Conservation (phyloP, 2,888 invertebrate species). For the Cantharis lateralis region DNA sequence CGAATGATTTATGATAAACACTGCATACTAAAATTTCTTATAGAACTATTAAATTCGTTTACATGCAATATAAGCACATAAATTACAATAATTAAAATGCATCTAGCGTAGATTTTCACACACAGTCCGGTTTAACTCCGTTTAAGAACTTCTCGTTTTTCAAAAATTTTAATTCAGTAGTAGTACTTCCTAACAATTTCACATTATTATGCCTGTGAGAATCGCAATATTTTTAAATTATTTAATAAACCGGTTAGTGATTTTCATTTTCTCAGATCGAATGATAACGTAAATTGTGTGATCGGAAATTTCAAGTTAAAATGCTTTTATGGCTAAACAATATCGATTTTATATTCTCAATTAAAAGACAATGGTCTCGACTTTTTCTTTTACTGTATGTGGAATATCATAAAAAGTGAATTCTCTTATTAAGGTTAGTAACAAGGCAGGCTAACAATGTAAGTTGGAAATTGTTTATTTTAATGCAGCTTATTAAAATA, state of each 20-base stretch:
- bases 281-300: neutral
- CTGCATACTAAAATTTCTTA: neutral
- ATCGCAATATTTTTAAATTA: neutral
- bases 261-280: neutral
- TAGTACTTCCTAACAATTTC: neutral
- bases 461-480: neutral
- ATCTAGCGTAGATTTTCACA: constrained; percentile 1
- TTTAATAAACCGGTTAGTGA: neutral
- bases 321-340: neutral
- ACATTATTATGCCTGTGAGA: neutral
- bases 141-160: neutral
- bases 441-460: neutral
- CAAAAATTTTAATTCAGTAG: neutral
- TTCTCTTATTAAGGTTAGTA: neutral
- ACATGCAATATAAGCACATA: neutral
- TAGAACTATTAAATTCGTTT: neutral
- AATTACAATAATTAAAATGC: constrained; percentile 16
- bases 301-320: neutral
- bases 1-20: neutral
- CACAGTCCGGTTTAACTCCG: constrained; percentile 4
- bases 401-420: neutral
- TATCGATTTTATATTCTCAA: neutral
- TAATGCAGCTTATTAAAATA: neutral
- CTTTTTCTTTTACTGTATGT: neutral
- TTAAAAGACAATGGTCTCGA: neutral